Base-by-base conservation (phyloP, 2,888 invertebrate genomes). In the Phyllotreta striolata region DNA sequence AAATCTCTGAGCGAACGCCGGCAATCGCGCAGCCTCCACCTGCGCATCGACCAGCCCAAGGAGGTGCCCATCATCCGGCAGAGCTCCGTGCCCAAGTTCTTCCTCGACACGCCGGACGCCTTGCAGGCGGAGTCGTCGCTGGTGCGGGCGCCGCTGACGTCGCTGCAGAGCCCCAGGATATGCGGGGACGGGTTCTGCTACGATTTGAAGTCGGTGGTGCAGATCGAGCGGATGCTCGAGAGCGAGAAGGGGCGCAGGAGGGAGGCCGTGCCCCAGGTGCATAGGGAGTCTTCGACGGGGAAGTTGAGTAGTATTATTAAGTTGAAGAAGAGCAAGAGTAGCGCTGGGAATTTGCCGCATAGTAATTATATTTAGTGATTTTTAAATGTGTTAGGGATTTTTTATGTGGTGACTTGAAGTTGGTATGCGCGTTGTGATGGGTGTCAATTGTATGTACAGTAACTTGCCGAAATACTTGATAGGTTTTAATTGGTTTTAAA, bases 71-170 rank as follows among this genome's bases (percentile, higher is more conserved):
- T 82, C 6, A 81, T 81, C 41, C 73, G 80, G 14, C 82, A 82
- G 66, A 75, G 74, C 55, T 81, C 81, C 6, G 79, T 82, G 74
- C 82, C 82, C 0, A 81, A 81, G 72, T 82, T 82, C 63, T 82
- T 79, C 65, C 59, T 81, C 43, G 82, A 81, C 43, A 80, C 81
- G 3, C 81, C 82, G 0, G 80, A 80, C 55, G 72, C 70, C 9
- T 77, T 77, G 55, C 78, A 80, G 66, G 67, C 69, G 7, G 77
- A 78, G 52, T 76, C 78, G 0, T 65, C 76, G 7, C 66, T 79
- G 4, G 64, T 76, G n/a, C 69, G 71, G 55, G 67, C 72, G 35
- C 73, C 77, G 0, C 74, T 77, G 56, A 66, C 73, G 3, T 73
- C 77, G 14, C 67, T 82, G 13, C 74, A 76, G 44, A 81, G 80